phyloP scores from a whole-genome alignment of 2,113 vertebrate genomes.

The Falco punctatus region DNA sequence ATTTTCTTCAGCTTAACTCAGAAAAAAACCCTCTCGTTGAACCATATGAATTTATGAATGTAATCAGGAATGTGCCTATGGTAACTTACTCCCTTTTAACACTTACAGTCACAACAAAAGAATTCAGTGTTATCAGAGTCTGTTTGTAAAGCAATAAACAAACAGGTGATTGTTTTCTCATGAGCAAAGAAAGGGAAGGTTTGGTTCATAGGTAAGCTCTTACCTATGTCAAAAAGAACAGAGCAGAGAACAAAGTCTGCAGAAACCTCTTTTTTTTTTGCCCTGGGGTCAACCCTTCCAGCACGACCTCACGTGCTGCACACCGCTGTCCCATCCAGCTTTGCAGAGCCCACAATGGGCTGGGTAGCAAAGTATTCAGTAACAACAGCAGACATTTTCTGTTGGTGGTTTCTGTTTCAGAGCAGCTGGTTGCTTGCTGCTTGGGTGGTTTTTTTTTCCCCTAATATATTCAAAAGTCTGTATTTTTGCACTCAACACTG shows the following conservation, averaged over 20 bases:
- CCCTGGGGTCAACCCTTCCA: background rate
- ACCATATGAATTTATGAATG: background rate
- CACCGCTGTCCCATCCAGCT: rapidly evolving
- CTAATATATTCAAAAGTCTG: background rate
- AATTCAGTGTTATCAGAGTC: slow-evolving; percentile 63
- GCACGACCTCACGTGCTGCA: background rate
- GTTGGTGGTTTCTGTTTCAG: background rate
- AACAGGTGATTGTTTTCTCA: slow-evolving; percentile 66
- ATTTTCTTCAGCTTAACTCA: background rate
- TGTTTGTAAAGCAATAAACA: slow-evolving; percentile 70
- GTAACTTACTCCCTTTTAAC: slow-evolving; percentile 25
- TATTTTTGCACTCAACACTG: background rate
- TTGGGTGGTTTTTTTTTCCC: background rate
- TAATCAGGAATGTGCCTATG: background rate
- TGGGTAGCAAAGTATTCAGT: background rate
- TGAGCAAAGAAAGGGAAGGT: background rate
- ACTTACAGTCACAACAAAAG: slow-evolving; percentile 35
- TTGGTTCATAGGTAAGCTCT: slow-evolving; percentile 40
- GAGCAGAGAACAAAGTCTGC: background rate
- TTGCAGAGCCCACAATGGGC: background rate
- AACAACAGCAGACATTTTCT: background rate
- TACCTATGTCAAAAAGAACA: slow-evolving; percentile 14
- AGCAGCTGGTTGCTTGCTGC: background rate
- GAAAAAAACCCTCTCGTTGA: background rate
- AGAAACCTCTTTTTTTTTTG: background rate